Percentiles rank a stretch among this genome's conserved stretches.
These are phyloP conservation scores for Podotricha telesiphe DNA, from an alignment of 2,888 invertebrate genomes.

Conservation along the genomic window DNA sequence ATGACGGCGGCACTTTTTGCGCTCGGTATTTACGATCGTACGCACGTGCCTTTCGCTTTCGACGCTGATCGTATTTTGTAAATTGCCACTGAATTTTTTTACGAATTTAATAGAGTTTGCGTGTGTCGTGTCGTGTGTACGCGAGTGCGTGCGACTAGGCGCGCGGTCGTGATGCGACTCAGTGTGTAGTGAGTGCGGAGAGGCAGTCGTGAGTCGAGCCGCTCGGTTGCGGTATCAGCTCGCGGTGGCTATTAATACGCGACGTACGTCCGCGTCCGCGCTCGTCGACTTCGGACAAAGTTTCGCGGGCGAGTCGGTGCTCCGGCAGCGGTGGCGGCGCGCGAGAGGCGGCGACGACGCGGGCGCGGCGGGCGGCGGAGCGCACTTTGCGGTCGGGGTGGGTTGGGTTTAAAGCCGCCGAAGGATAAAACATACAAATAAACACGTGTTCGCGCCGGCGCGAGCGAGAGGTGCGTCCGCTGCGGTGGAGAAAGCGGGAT, in stretches of 20 bases:
- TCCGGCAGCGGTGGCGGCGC: conserved; percentile 62
- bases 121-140: conserved; percentile 36
- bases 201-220: conserved; percentile 53
- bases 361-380: conserved; percentile 84
- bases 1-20: conserved; percentile 81
- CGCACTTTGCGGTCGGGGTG: conserved; percentile 87
- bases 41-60: conserved; percentile 74
- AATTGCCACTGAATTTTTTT: conserved; percentile 35
- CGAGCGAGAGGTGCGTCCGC: conserved; percentile 78
- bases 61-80: conserved; percentile 32
- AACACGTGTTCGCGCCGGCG: conserved; percentile 86
- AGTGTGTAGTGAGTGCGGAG: conserved; percentile 56
- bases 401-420: conserved; percentile 87
- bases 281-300: conserved; percentile 82
- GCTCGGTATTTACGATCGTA: conserved; percentile 77
- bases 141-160: conserved; percentile 51
- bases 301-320: conserved; percentile 79
- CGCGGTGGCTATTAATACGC: conserved; percentile 80
- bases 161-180: conserved; percentile 51
- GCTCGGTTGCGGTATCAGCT: conserved; percentile 73
- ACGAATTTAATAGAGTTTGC: conserved; percentile 39
- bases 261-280: conserved; percentile 69
- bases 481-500: conserved; percentile 73
- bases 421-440: conserved; percentile 86
- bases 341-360: conserved; percentile 77